Percentiles rank a stretch among this genome's conserved stretches.
Conservation (phyloP, 2,113 vertebrate genomes). For the Mormoops blainvillei region DNA sequence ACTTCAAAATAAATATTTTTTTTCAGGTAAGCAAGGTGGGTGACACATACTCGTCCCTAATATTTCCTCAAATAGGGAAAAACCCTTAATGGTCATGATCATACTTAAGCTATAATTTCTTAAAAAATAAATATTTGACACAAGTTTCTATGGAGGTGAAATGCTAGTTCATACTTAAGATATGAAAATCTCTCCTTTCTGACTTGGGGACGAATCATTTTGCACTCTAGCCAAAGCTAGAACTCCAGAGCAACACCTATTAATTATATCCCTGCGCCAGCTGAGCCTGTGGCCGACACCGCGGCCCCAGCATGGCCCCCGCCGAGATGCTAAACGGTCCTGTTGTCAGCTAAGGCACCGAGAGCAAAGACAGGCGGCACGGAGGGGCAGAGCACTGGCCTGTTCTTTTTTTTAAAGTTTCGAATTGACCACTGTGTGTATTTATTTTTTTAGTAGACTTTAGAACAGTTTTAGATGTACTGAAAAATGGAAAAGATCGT, state of each 20-base stretch:
- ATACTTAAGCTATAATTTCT: background rate
- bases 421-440: background rate
- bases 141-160: background rate
- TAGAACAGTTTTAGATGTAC: background rate
- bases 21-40: accelerated
- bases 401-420: background rate
- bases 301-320: background rate
- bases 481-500: background rate
- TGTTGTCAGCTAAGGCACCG: background rate
- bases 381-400: background rate
- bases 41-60: background rate
- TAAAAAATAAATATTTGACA: background rate
- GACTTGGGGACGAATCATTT: constrained; percentile 54
- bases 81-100: background rate
- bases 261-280: constrained; percentile 31
- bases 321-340: constrained; percentile 39
- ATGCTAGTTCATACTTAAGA: background rate
- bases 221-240: constrained; percentile 24
- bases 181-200: constrained; percentile 23
- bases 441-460: background rate
- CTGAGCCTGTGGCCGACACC: background rate
- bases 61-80: background rate
- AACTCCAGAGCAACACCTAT: constrained; percentile 51
- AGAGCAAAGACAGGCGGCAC: accelerated
- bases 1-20: background rate